phyloP scores from a whole-genome alignment of 1,140 invertebrate genomes.

The Trachymyrmex septentrionalis region DNA sequence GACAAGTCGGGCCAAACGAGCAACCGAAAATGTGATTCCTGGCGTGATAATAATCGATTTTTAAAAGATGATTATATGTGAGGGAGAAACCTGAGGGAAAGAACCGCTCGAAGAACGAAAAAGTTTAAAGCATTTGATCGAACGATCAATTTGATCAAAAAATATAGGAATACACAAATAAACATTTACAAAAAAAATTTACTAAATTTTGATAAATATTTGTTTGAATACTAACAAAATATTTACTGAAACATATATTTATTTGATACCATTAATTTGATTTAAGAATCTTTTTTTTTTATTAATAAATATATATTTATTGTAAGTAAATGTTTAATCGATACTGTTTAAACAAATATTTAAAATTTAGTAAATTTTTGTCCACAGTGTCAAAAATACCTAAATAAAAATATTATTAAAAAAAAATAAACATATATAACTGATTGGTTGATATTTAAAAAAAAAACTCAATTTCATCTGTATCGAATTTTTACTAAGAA shows the following conservation, averaged over 20 bases:
- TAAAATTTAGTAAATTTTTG: no score
- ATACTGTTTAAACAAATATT: no score
- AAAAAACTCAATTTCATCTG: not conserved
- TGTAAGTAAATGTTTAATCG: no score
- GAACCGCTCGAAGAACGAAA: not conserved
- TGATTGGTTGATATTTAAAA: not conserved
- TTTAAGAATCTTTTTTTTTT: no score
- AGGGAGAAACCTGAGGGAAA: not conserved
- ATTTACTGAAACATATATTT: no score
- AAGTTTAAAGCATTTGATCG: not conserved
- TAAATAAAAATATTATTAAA: not conserved
- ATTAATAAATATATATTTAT: no score
- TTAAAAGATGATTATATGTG: slow-evolving; percentile 12
- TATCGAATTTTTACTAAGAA: not conserved
- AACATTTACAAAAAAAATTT: not conserved
- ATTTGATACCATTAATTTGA: no score
- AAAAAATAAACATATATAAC: not conserved
- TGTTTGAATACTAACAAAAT: no score
- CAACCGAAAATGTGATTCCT: slow-evolving; percentile 7
- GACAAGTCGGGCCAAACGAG: slow-evolving; percentile 13
- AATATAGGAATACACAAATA: slow-evolving; percentile 11
- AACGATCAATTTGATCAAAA: not conserved
- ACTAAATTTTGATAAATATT: no score
- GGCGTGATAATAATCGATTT: slow-evolving; percentile 21
- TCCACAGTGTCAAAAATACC: no score